Conservation (phyloP, 2,797 vertebrate genomes). For the Gila robusta region DNA sequence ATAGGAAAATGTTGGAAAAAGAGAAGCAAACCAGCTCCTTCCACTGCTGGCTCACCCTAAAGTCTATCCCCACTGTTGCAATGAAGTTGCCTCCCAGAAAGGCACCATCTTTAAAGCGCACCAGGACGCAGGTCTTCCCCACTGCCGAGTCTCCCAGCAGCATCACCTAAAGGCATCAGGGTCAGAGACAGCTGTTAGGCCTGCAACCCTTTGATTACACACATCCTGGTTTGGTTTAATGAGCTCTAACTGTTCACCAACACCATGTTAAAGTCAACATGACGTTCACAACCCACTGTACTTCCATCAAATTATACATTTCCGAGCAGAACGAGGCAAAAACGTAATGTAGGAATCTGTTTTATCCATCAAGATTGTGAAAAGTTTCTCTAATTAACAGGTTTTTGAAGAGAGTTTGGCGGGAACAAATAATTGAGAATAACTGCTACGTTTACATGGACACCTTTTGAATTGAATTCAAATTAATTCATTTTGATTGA, state of each 20-base stretch:
- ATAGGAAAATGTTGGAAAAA: background rate
- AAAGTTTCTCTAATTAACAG: background rate
- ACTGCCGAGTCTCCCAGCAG: conserved; percentile 97
- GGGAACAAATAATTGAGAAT: background rate
- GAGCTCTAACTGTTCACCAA: background rate
- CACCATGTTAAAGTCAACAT: conserved; percentile 5
- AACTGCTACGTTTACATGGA: background rate
- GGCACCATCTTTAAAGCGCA: conserved; percentile 95
- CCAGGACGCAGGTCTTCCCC: conserved; percentile 97
- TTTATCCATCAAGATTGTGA: background rate
- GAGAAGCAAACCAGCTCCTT: conserved; percentile 7
- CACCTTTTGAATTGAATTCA: background rate
- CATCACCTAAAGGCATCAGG: conserved; percentile 88
- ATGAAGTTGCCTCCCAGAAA: conserved; percentile 98
- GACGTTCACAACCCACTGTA: background rate
- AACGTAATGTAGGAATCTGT: background rate
- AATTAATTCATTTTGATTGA: no score
- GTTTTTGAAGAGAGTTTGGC: background rate
- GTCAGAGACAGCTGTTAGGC: conserved; percentile 60
- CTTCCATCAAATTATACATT: background rate
- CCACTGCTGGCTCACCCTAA: conserved; percentile 88
- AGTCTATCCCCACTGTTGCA: conserved; percentile 99
- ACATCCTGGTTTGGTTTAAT: background rate
- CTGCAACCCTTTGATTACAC: conserved; percentile 9
- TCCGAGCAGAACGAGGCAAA: background rate